A percentile compares a stretch with the other conserved stretches of the same genome.
These are phyloP conservation scores for Xylophagus ater DNA, from an alignment of 2,888 invertebrate species.

Conservation along the genomic window DNA sequence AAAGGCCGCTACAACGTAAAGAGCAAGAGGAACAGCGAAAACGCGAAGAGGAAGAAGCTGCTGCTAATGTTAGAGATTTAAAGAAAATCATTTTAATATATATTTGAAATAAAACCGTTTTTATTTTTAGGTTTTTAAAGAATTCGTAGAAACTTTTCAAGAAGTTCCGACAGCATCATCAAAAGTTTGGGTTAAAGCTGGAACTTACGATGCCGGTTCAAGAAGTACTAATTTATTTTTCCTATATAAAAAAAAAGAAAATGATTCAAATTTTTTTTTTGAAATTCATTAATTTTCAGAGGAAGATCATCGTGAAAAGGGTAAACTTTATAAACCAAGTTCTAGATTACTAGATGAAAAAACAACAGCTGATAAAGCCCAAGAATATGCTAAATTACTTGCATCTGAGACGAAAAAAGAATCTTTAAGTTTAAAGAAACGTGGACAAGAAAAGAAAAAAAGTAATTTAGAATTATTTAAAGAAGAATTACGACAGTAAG, in stretches of 20 bases:
- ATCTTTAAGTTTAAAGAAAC: constrained; percentile 50
- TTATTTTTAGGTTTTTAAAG: constrained; percentile 70
- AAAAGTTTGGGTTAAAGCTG: constrained; percentile 97
- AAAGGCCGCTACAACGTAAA: constrained; percentile 60
- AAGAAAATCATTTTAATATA: not conserved
- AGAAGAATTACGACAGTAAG: constrained; percentile 89
- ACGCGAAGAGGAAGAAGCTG: constrained; percentile 82
- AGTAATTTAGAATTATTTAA: constrained; percentile 97
- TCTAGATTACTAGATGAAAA: constrained; percentile 58
- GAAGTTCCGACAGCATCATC: constrained; percentile 66
- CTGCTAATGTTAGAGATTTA: constrained; percentile 61
- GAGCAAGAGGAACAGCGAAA: constrained; percentile 78
- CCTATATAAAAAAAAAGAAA: not conserved
- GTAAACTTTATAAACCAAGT: constrained; percentile 85
- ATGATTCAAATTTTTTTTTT: not conserved
- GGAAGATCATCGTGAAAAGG: constrained; percentile 80
- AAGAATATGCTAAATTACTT: constrained; percentile 54
- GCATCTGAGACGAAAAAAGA: constrained; percentile 56
- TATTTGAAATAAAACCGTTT: not conserved
- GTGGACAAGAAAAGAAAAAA: constrained; percentile 77
- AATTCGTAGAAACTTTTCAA: constrained; percentile 95
- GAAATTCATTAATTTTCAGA: constrained; percentile 49
- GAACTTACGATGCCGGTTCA: constrained; percentile 90
- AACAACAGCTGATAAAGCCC: constrained; percentile 53
- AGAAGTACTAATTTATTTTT: constrained; percentile 52